Evolutionary conservation across 1,140 invertebrate genomes (phyloP).

Genomic region (Bilobella aurantiaca): DNA sequence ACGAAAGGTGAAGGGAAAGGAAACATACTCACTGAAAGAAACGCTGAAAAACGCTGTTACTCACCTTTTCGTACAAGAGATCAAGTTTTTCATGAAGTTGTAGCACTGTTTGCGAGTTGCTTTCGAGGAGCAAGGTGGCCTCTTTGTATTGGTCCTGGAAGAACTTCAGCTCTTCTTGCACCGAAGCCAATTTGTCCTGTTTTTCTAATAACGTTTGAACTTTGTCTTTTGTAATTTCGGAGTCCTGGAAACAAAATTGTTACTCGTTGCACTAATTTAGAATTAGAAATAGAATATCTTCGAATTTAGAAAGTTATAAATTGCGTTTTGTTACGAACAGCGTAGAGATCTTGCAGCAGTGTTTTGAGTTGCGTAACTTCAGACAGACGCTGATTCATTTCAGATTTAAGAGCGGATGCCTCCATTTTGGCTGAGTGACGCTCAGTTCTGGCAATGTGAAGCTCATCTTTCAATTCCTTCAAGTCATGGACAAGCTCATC

Average conservation of each 20-base stretch:
- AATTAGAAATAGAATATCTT: constrained; percentile 5
- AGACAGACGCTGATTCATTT: constrained; percentile 18
- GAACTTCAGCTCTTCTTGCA: constrained; percentile 18
- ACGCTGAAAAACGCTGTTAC: background rate
- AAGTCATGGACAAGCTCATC: background rate
- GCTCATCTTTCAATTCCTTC: constrained; percentile 13
- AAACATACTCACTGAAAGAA: background rate
- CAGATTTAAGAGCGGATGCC: constrained; percentile 17
- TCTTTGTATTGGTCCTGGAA: constrained; percentile 24
- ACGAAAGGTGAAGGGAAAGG: background rate
- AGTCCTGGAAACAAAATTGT: constrained; percentile 12
- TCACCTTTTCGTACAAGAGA: constrained; percentile 17
- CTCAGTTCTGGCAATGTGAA: constrained; percentile 21
- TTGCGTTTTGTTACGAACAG: too few species aligned
- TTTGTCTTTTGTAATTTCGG: constrained; percentile 6
- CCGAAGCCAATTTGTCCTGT: constrained; percentile 19
- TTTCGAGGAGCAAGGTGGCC: background rate
- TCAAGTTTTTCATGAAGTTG: constrained; percentile 16
- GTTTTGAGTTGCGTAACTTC: constrained; percentile 22
- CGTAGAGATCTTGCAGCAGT: constrained; percentile 17
- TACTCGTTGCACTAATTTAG: too few species aligned
- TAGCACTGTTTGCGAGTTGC: constrained; percentile 6
- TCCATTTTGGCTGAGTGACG: constrained; percentile 20
- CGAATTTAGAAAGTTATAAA: too few species aligned
- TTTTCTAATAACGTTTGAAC: constrained; percentile 23